Evolutionary conservation across 2,797 vertebrate species (phyloP).

Genomic region (Alcedo atthis): DNA sequence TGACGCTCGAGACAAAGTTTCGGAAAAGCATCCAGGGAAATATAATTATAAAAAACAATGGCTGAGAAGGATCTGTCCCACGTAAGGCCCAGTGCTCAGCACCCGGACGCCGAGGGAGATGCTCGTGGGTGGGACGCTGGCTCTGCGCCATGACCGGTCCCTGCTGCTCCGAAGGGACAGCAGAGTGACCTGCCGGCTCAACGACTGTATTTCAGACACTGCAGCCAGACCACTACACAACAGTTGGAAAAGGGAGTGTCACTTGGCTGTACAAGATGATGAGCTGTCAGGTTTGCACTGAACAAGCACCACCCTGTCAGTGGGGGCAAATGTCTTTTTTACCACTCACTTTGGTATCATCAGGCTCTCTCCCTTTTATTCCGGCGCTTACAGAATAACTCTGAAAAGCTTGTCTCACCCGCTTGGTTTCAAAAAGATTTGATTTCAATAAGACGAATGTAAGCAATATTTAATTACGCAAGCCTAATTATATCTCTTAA

Average conservation of each 20-base stretch:
- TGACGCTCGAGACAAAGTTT: not conserved
- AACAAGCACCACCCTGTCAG: conserved; percentile 42
- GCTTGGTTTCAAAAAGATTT: conserved; percentile 52
- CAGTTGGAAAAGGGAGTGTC: not conserved
- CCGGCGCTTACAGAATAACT: conserved; percentile 56
- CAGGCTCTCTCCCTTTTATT: conserved; percentile 14
- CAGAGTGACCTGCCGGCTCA: not conserved
- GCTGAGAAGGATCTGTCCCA: not conserved
- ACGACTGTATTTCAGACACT: not conserved
- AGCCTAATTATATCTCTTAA: conserved; percentile 43
- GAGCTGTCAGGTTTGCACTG: conserved; percentile 1
- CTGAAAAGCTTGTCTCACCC: conserved; percentile 53
- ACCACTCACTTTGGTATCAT: conserved; percentile 39
- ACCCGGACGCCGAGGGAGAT: accelerated
- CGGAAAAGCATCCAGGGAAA: not conserved
- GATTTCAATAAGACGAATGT: conserved; percentile 45
- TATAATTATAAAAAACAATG: not conserved
- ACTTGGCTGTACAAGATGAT: conserved; percentile 19
- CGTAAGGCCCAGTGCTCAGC: accelerated
- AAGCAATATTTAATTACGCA: conserved; percentile 60
- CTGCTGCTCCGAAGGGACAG: not conserved
- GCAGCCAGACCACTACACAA: not conserved
- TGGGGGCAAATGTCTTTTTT: conserved; percentile 4
- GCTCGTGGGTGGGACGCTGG: not conserved
- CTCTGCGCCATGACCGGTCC: accelerated